Evolutionary conservation across 2,888 invertebrate species (phyloP).

Genomic region (Sarcophaga rosellei): DNA sequence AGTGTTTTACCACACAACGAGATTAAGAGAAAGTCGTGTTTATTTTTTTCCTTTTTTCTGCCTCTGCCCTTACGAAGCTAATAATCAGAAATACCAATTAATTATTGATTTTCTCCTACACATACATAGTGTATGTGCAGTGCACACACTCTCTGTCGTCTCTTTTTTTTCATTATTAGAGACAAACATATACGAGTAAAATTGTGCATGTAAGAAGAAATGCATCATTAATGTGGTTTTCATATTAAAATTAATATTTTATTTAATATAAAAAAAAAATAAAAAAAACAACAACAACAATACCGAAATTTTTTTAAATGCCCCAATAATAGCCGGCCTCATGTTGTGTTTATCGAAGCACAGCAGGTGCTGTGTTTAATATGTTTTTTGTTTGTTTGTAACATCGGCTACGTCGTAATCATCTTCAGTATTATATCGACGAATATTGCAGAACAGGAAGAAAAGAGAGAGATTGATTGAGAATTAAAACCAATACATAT

Average conservation of each 20-base stretch:
- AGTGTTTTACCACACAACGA: no score
- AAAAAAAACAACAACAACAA: not conserved
- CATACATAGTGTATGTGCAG: not conserved
- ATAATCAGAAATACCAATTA: no score
- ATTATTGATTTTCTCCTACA: no score
- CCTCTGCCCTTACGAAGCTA: no score
- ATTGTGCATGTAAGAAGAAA: not conserved
- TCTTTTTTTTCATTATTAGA: not conserved
- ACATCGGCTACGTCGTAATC: slow-evolving; percentile 11
- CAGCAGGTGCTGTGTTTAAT: slow-evolving; percentile 60
- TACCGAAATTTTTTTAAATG: not conserved
- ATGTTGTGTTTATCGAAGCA: slow-evolving; percentile 40
- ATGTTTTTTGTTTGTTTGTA: not conserved
- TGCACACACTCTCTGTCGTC: not conserved
- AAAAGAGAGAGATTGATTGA: no score
- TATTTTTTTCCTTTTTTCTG: no score
- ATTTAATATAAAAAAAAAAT: slow-evolving; percentile 1
- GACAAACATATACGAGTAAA: not conserved
- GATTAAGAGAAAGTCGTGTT: no score
- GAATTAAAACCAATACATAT: no score
- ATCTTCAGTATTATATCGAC: slow-evolving; percentile 7
- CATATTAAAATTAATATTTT: not conserved
- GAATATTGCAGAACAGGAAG: not conserved
- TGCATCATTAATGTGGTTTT: no score
- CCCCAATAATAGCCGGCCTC: slow-evolving; percentile 7